Evolutionary conservation across 2,888 invertebrate genomes (phyloP), one percentile per base, ranked within the genome.

Genomic region (Diarsia brunnea): DNA sequence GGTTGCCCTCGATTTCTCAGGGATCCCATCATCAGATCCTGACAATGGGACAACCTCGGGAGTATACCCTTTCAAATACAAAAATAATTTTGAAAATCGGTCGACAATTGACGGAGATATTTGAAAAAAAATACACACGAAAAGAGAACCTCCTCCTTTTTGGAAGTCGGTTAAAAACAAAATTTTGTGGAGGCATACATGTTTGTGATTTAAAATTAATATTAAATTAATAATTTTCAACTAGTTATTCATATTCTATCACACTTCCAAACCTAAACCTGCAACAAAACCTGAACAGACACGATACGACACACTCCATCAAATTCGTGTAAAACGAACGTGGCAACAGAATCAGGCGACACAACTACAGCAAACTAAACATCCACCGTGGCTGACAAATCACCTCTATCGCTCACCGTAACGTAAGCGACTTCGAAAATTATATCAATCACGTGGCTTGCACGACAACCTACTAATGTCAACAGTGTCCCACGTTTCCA

Each of bases 401-500:
- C 74, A 51, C 83, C 67, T 71, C 69, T 64, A 86, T 85, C 83
- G 78, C 75, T 84, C 86, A 84, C 71, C 69, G 75, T 51, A 64
- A 71, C 83, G 66, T 75, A 76, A 79, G 80, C 75, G 73, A 86
- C 81, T 86, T 87, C 65, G 76, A 81, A 84, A 87, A 82, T 73
- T 72, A 75, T 84, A 87, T 87, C 84, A 79, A 84, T 88, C 88
- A 87, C 79, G 80, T 66, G 78, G 76, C 74, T 79, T 68, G 79
- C 77, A 76, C 87, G 86, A 86, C 85, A 86, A 83, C 79, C 83
- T 83, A 84, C 87, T 88, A 85, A 88, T 85, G 88, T 89, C 89
- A 85, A 81, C 85, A 84, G 81, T 73, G 81, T 71, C 78, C 83
- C 83, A 78, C 87, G 84, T 77, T 84, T 82, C 84, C 82, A 86